phyloP scores from a whole-genome alignment of 1,140 invertebrate species.

The Dufourea novaeangliae region DNA sequence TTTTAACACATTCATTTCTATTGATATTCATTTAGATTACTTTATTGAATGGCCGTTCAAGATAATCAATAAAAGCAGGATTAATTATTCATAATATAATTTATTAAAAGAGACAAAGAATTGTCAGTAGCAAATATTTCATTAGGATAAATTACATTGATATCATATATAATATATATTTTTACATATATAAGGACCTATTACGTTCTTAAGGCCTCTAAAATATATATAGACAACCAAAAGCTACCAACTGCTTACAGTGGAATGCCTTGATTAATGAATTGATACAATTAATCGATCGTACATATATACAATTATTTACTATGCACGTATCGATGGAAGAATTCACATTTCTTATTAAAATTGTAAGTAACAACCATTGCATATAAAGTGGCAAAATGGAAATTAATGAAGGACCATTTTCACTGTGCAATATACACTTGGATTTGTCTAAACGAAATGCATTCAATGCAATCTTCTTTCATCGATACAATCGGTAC shows the following conservation, averaged over 20 bases:
- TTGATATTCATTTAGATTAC: too few species aligned
- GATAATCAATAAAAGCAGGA: neutral
- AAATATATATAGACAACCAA: slow-evolving; percentile 59
- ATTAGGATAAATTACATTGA: slow-evolving; percentile 58
- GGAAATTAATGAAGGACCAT: slow-evolving; percentile 39
- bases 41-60: too few species aligned
- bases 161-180: slow-evolving; percentile 57
- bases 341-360: slow-evolving; percentile 60
- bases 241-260: slow-evolving; percentile 65
- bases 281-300: slow-evolving; percentile 65
- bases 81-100: slow-evolving; percentile 60
- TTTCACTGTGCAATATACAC: slow-evolving; percentile 16
- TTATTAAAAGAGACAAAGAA: slow-evolving; percentile 69
- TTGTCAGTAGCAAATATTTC: slow-evolving; percentile 64
- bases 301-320: slow-evolving; percentile 76
- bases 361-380: slow-evolving; percentile 41
- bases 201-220: slow-evolving; percentile 52
- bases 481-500: slow-evolving; percentile 64
- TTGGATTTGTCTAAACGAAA: neutral
- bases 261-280: slow-evolving; percentile 72
- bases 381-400: neutral
- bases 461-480: slow-evolving; percentile 30
- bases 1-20: too few species aligned
- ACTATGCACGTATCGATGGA: slow-evolving; percentile 73
- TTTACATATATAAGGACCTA: slow-evolving; percentile 56